Conservation (phyloP, 53 echinoderm and acorn worm species). For the Crossaster papposus region DNA sequence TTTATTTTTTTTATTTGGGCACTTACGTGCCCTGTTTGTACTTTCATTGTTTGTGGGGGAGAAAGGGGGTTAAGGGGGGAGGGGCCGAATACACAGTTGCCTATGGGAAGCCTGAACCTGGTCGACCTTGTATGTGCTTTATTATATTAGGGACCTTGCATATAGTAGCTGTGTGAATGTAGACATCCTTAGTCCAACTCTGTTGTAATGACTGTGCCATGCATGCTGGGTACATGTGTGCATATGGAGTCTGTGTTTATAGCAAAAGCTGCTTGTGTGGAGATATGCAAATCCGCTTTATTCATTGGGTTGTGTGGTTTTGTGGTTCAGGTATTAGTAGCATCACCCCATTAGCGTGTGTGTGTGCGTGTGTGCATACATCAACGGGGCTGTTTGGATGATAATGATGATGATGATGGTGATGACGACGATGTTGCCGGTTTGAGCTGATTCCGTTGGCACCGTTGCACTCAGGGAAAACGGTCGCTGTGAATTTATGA, state of each 20-base stretch:
- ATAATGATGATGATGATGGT: neutral
- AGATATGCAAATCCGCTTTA: conserved; percentile 35
- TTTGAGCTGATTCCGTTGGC: no score
- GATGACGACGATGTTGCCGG: no score
- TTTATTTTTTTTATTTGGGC: neutral
- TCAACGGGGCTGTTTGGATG: neutral
- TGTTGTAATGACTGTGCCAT: neutral
- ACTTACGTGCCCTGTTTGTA: neutral
- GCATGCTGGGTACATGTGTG: neutral
- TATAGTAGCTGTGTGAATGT: conserved; percentile 34
- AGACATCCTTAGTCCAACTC: conserved; percentile 57
- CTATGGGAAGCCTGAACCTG: conserved; percentile 53
- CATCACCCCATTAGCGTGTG: neutral
- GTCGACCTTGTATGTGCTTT: conserved; percentile 52
- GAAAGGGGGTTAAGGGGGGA: conserved; percentile 19
- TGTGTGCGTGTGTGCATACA: conserved; percentile 12
- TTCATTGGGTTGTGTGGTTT: conserved; percentile 24
- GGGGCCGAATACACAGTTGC: conserved; percentile 37
- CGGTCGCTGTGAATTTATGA: neutral
- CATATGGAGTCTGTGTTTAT: neutral
- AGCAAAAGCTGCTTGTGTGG: conserved; percentile 4
- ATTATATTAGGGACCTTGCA: conserved; percentile 60
- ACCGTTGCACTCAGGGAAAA: neutral
- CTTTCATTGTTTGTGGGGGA: conserved; percentile 24
- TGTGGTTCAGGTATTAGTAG: neutral